phyloP scores from a whole-genome alignment of 1,140 invertebrate genomes.

The Diorhabda sublineata region DNA sequence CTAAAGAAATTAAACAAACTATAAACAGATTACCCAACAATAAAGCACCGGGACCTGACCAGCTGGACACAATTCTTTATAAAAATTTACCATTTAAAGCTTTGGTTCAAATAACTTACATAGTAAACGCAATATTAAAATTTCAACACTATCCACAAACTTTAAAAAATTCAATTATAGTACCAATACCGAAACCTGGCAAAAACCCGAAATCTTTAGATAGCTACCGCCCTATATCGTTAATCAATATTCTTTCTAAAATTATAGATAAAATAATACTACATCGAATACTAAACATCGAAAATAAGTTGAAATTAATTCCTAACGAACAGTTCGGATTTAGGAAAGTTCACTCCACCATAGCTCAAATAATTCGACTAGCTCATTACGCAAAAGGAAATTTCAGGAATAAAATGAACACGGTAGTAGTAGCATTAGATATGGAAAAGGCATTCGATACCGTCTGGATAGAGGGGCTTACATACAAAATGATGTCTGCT shows the following conservation, averaged over 20 bases:
- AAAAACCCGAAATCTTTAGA: slow-evolving; percentile 31
- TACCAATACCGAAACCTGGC: slow-evolving; percentile 39
- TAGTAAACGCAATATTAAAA: slow-evolving; percentile 36
- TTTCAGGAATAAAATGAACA: slow-evolving; percentile 24
- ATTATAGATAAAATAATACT: slow-evolving; percentile 40
- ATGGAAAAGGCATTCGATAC: slow-evolving; percentile 43
- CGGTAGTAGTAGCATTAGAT: slow-evolving; percentile 31
- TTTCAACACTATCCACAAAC: slow-evolving; percentile 30
- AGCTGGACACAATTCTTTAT: slow-evolving; percentile 29
- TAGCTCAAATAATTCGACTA: slow-evolving; percentile 43
- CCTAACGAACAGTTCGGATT: slow-evolving; percentile 47
- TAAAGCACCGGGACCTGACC: slow-evolving; percentile 41
- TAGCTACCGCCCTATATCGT: slow-evolving; percentile 43
- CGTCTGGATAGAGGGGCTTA: slow-evolving; percentile 39
- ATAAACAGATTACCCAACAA: slow-evolving; percentile 1
- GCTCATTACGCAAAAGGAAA: slow-evolving; percentile 37
- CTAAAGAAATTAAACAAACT: too few species aligned
- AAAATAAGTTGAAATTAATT: slow-evolving; percentile 37
- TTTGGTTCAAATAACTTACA: slow-evolving; percentile 25
- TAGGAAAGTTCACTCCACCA: slow-evolving; percentile 38
- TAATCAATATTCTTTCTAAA: slow-evolving; percentile 39
- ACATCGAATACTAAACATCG: slow-evolving; percentile 12
- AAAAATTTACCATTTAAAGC: slow-evolving; percentile 33
- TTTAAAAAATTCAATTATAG: slow-evolving; percentile 39
- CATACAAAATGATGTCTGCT: slow-evolving; percentile 33